Evolutionary conservation across 2,797 vertebrate species (phyloP).

Genomic region (Uromys caudimaculatus): DNA sequence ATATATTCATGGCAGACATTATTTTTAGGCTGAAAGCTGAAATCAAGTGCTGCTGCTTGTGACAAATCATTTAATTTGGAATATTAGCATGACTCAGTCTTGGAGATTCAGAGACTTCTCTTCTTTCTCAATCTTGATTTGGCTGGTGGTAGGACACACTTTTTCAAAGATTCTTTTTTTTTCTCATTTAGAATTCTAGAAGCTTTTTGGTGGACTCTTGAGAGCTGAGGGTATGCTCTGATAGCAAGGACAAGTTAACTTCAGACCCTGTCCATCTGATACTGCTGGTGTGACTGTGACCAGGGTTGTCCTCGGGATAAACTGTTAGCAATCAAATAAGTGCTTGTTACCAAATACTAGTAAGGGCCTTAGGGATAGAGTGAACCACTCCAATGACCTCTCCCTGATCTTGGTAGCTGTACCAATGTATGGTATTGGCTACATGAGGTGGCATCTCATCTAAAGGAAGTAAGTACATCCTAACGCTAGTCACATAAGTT

Average conservation of each 20-base stretch:
- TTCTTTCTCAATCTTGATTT: background rate
- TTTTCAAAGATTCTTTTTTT: background rate
- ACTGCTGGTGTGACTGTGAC: background rate
- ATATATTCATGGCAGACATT: background rate
- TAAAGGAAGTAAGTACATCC: slow-evolving; percentile 41
- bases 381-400: background rate
- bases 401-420: background rate
- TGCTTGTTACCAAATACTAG: background rate
- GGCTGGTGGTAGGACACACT: background rate
- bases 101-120: background rate
- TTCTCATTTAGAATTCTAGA: background rate
- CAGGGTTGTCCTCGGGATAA: background rate
- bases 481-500: background rate
- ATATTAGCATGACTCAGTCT: background rate
- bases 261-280: background rate
- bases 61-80: background rate
- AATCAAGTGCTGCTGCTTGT: background rate
- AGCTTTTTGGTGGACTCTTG: background rate
- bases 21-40: slow-evolving; percentile 22
- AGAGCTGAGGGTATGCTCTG: background rate
- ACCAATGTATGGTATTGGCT: background rate
- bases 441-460: background rate
- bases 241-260: background rate
- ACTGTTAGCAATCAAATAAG: background rate
- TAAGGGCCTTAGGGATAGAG: background rate